A percentile compares a stretch with the other conserved stretches of the same genome.
Evolutionary conservation across 2,797 vertebrate genomes (phyloP).

Genomic region (Mormyrus proboscirostris): DNA sequence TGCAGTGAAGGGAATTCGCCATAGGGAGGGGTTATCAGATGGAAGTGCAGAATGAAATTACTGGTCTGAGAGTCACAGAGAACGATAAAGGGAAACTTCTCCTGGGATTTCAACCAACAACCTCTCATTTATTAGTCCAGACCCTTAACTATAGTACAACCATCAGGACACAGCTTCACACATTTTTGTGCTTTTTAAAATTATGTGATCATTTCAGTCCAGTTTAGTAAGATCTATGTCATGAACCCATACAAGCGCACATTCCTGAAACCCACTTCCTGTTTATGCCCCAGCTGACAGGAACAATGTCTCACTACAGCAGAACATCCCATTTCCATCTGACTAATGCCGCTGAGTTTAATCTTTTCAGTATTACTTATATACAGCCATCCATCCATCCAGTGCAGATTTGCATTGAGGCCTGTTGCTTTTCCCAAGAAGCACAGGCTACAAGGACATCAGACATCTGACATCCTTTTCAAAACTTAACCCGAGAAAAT

Average conservation of each 20-base stretch:
- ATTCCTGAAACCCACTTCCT: background rate
- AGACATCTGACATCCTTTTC: background rate
- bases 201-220: background rate
- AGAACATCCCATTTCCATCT: background rate
- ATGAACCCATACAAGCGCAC: background rate
- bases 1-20: background rate
- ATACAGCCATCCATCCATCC: background rate
- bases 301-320: background rate
- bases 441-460: background rate
- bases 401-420: background rate
- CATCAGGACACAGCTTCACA: background rate
- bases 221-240: background rate
- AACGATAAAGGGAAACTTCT: background rate
- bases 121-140: background rate
- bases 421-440: background rate
- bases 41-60: background rate
- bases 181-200: background rate
- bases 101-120: background rate
- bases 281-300: background rate
- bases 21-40: background rate
- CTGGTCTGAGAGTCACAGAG: background rate
- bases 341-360: background rate
- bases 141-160: background rate
- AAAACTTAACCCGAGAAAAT: background rate
- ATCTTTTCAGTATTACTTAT: background rate